phyloP scores from a whole-genome alignment of 2,888 invertebrate genomes.

The Cerastis rubricosa region DNA sequence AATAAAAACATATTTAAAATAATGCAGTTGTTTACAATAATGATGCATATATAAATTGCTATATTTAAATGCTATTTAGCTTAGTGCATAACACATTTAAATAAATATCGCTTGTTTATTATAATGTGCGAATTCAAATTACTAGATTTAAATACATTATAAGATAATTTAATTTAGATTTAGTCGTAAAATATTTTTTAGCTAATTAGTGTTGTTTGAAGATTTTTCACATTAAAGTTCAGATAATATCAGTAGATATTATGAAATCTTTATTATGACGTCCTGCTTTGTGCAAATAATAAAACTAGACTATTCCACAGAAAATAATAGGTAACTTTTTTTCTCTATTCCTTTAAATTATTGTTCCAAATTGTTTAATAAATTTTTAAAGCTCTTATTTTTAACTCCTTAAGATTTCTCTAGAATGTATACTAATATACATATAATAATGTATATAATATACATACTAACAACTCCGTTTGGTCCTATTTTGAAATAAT shows the following conservation, averaged over 20 bases:
- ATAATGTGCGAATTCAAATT: slow-evolving; percentile 48
- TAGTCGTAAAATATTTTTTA: slow-evolving; percentile 43
- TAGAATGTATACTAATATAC: too few species aligned
- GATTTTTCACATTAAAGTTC: slow-evolving; percentile 24
- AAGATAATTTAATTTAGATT: slow-evolving; percentile 21
- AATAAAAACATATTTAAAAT: slow-evolving; percentile 29
- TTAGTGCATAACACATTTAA: slow-evolving; percentile 34
- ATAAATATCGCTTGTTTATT: slow-evolving; percentile 30
- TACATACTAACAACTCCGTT: not conserved
- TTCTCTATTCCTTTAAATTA: too few species aligned
- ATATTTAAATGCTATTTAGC: slow-evolving; percentile 44
- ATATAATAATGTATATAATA: too few species aligned
- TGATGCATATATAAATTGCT: slow-evolving; percentile 16
- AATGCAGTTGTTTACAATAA: slow-evolving; percentile 33
- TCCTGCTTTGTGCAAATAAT: slow-evolving; percentile 3
- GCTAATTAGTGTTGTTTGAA: slow-evolving; percentile 26
- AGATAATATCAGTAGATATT: slow-evolving; percentile 5
- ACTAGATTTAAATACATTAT: slow-evolving; percentile 38
- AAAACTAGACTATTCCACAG: not conserved
- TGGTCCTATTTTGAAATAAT: not conserved
- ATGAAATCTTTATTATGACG: slow-evolving; percentile 17
- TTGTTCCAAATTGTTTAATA: not conserved
- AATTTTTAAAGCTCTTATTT: not conserved
- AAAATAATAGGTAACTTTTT: not conserved
- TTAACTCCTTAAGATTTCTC: not conserved